Evolutionary conservation across 2,113 vertebrate genomes (phyloP), one percentile per base, ranked within the genome.

Genomic region (Gadus chalcogrammus): DNA sequence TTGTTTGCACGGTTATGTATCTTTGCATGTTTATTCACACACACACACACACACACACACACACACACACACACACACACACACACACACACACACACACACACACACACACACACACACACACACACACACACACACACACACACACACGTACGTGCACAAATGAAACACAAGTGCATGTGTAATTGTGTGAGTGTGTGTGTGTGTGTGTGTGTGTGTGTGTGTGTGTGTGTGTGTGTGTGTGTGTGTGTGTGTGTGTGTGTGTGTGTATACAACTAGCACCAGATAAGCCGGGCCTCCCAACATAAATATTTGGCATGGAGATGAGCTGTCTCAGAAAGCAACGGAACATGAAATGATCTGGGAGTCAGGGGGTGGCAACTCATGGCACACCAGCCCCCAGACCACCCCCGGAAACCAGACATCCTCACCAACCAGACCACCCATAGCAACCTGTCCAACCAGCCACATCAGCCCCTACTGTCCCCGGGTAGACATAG

Each of bases 271-370:
- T 73, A 74, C 80, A 60, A 48, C 42, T 48, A 48, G 42, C 42
- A 79, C 68, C 80, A 90, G 88, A 87, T 90, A 85, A 89, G 76
- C 84, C 68, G 68, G 68, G 72, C 82, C 78, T 69, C 80, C 72
- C 79, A 90, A 84, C 79, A 88, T 87, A 91, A 93, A 93, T 92
- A 92, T 91, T 92, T 92, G 89, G 85, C 87, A 79, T 74, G 67
- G 63, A 80, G 85, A 90, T 90, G 87, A 91, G 87, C 88, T 80
- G 82, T 88, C 87, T 84, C 83, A 82, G 84, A 83, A 89, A 48
- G 84, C 92, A 91, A 73, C 88, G 24, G 88, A 88, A 91, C 90
- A 93, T 93, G 90, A 91, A 91, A 93, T 93, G n/a, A n/a, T n/a
- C n/a, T n/a, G n/a, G 83, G 65, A 81, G 64, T 84, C 42, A 2